Percentiles rank a stretch among this genome's conserved stretches.
Evolutionary conservation across 2,797 vertebrate species (phyloP).

Genomic region (Trichosurus vulpecula): DNA sequence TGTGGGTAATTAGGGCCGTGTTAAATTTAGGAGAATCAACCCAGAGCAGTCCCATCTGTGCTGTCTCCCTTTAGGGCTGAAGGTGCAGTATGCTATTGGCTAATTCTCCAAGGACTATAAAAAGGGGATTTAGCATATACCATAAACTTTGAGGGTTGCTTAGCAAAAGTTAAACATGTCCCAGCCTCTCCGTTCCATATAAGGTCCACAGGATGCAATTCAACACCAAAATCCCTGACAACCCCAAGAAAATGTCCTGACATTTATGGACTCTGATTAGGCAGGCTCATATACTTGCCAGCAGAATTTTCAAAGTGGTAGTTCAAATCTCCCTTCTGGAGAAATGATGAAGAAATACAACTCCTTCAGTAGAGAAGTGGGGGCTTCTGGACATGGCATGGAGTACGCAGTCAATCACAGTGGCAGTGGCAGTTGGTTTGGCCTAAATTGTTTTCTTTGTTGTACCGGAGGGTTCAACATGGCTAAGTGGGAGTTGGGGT

Average conservation of each 20-base stretch:
- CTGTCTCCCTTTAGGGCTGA: neutral
- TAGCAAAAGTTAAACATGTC: conserved; percentile 30
- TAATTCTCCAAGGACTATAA: neutral
- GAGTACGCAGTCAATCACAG: neutral
- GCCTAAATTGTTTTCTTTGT: neutral
- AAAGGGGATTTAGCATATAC: conserved; percentile 36
- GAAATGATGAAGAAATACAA: neutral
- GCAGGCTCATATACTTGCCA: conserved; percentile 33
- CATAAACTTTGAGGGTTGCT: conserved; percentile 40
- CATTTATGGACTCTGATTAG: neutral
- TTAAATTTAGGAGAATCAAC: conserved; percentile 88
- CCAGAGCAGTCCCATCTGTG: conserved; percentile 78
- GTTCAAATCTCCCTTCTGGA: neutral
- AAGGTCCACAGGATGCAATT: neutral
- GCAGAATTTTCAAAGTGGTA: neutral
- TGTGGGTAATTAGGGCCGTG: conserved; percentile 74
- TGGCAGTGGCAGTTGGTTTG: neutral
- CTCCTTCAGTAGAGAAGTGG: neutral
- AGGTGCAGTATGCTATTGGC: conserved; percentile 31
- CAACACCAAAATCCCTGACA: neutral
- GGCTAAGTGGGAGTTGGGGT: neutral
- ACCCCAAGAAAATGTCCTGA: conserved; percentile 24
- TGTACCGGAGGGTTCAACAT: neutral
- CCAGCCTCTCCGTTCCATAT: neutral
- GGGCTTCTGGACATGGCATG: neutral